phyloP scores from a whole-genome alignment of 2,113 vertebrate species.

The Capreolus pygargus region DNA sequence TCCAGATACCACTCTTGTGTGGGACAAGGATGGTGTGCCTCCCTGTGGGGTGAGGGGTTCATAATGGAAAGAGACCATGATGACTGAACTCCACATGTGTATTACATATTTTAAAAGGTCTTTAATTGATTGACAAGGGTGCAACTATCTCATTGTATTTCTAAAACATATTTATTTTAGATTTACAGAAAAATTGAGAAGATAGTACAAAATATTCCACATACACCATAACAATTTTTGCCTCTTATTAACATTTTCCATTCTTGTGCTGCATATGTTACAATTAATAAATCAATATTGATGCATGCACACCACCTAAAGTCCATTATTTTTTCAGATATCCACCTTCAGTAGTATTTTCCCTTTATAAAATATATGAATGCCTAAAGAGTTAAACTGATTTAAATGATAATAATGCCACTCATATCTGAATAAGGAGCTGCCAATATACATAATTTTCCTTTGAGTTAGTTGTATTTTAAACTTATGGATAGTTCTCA shows the following conservation, averaged over 20 bases:
- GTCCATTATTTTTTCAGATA: background rate
- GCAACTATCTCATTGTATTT: background rate
- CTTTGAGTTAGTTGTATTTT: background rate
- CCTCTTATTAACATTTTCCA: background rate
- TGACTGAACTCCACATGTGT: background rate
- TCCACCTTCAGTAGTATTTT: background rate
- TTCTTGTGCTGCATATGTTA: background rate
- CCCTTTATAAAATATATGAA: background rate
- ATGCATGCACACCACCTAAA: background rate
- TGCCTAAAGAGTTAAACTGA: background rate
- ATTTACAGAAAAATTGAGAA: background rate
- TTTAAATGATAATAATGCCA: background rate
- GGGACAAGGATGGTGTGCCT: rapidly evolving
- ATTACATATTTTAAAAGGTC: background rate
- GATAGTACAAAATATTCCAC: background rate
- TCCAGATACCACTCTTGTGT: background rate
- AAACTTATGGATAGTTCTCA: background rate
- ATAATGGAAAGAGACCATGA: background rate
- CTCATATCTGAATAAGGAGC: background rate
- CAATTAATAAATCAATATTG: background rate
- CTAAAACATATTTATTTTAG: background rate
- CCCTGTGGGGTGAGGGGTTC: rapidly evolving
- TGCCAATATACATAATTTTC: background rate
- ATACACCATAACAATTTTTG: background rate
- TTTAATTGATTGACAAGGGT: background rate